Conservation (phyloP, 1,140 invertebrate genomes). For the Nasonia longicornis region DNA sequence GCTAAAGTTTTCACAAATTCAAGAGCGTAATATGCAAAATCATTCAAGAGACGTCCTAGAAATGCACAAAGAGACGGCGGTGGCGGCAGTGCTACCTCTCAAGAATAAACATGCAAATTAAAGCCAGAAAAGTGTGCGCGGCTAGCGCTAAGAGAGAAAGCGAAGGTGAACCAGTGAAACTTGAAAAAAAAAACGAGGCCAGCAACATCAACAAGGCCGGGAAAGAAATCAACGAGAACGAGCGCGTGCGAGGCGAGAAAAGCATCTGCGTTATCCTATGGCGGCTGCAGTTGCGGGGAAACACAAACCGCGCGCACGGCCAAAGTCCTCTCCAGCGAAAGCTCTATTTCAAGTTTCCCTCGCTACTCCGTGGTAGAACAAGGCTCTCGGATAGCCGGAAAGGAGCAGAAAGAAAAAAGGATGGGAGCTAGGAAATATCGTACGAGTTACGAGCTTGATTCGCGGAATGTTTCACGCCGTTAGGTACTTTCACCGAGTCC, state of each 20-base stretch:
- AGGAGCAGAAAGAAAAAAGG: no score
- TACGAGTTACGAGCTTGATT: neutral
- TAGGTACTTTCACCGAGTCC: neutral
- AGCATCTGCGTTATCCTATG: constrained; percentile 15
- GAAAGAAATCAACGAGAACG: neutral
- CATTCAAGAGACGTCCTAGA: neutral
- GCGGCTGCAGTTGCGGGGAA: neutral
- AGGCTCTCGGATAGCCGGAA: neutral
- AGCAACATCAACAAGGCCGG: neutral
- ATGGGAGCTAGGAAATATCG: neutral
- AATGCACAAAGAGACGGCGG: neutral
- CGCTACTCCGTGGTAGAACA: neutral
- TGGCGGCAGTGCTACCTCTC: neutral
- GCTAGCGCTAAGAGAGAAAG: neutral
- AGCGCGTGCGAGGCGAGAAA: neutral
- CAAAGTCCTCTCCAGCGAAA: neutral
- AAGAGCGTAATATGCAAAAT: neutral
- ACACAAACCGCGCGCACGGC: neutral
- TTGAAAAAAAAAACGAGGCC: neutral
- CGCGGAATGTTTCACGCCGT: neutral
- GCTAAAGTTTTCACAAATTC: neutral
- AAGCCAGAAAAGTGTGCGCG: neutral
- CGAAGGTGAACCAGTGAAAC: neutral
- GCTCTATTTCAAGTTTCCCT: constrained; percentile 17
- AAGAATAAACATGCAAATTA: neutral